Evolutionary conservation across 2,888 invertebrate genomes (phyloP).

Genomic region (Carpatolechia fugitivella): DNA sequence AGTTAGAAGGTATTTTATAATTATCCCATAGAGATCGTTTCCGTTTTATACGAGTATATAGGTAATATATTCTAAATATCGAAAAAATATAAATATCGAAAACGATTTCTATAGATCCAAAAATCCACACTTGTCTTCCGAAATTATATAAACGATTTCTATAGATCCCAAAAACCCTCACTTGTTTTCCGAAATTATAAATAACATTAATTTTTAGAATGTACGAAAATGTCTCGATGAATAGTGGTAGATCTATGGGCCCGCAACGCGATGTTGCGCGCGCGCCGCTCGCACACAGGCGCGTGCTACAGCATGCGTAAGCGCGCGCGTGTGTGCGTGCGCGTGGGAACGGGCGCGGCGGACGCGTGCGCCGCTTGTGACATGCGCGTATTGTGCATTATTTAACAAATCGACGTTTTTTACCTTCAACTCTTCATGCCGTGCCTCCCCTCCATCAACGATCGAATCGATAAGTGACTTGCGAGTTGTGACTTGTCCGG

Average conservation of each 20-base stretch:
- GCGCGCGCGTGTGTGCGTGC: conserved; percentile 46
- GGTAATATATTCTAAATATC: no score
- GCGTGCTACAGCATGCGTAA: conserved; percentile 22
- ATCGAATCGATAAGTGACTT: conserved; percentile 21
- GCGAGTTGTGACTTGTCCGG: conserved; percentile 25
- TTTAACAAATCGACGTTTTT: conserved; percentile 43
- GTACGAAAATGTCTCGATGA: conserved; percentile 5
- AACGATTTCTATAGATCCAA: no score
- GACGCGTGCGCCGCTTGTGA: conserved; percentile 72
- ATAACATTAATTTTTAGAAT: neutral
- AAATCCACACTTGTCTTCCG: no score
- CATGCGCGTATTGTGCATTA: conserved; percentile 66
- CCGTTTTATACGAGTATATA: no score
- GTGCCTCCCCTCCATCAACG: neutral
- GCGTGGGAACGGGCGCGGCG: conserved; percentile 71
- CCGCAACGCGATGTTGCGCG: conserved; percentile 56
- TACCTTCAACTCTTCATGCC: conserved; percentile 3
- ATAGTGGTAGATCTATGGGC: conserved; percentile 39
- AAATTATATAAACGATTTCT: no score
- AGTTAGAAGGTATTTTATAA: no score
- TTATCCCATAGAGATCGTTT: no score
- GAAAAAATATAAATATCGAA: no score
- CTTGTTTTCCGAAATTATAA: neutral
- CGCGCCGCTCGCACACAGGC: conserved; percentile 47
- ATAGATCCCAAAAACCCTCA: no score